Percentiles rank a stretch among this genome's conserved stretches.
phyloP scores from a whole-genome alignment of 2,113 vertebrate species.

The Platysternon megacephalum region DNA sequence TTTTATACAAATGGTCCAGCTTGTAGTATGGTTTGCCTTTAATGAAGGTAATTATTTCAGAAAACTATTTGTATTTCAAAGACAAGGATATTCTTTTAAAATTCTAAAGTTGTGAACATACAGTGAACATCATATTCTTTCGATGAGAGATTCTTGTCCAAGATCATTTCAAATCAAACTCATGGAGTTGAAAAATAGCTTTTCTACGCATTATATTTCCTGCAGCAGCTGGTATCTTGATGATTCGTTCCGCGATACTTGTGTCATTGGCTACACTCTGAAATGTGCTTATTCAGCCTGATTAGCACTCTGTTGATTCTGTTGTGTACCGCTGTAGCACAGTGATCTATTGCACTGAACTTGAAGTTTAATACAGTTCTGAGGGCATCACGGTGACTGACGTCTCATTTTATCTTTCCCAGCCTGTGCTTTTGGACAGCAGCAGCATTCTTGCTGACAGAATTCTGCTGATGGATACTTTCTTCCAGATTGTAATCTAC shows the following conservation, averaged over 20 bases:
- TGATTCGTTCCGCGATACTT: neutral
- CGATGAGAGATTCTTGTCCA: neutral
- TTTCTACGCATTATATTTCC: neutral
- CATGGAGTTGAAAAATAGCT: neutral
- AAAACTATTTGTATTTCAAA: neutral
- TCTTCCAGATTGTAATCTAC: constrained; percentile 98
- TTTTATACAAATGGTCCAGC: neutral
- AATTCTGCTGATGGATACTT: constrained; percentile 97
- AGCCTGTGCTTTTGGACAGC: constrained; percentile 98
- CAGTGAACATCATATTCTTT: neutral
- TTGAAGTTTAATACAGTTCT: neutral
- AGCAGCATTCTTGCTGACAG: constrained; percentile 96
- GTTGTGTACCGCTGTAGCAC: fast-evolving
- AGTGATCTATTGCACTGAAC: neutral
- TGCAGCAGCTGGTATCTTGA: neutral
- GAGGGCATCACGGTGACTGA: neutral
- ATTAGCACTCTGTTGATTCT: fast-evolving
- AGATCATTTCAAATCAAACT: neutral
- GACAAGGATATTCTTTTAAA: neutral
- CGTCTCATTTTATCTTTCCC: constrained; percentile 3
- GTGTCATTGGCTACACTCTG: fast-evolving
- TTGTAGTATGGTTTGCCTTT: fast-evolving
- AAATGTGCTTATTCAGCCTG: fast-evolving
- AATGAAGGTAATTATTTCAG: neutral
- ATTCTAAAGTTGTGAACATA: neutral